These are phyloP conservation scores for Orius insidiosus DNA, from an alignment of 1,140 invertebrate genomes.

Conservation along the genomic window DNA sequence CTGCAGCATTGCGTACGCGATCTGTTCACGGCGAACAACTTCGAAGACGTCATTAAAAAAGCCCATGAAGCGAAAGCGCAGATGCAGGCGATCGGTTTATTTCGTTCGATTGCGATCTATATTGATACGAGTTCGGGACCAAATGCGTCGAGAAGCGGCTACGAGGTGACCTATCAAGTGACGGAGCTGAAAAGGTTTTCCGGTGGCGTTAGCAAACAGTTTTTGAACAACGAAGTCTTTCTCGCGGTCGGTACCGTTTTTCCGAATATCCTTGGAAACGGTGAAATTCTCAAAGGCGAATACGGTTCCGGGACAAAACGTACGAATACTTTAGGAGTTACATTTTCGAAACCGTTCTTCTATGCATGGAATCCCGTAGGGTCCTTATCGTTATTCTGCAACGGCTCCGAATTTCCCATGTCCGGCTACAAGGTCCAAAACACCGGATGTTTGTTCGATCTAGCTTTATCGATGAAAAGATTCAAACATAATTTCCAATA, in stretches of 20 bases:
- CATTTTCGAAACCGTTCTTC: slow-evolving; percentile 56
- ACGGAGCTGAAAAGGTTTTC: slow-evolving; percentile 51
- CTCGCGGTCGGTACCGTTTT: slow-evolving; percentile 46
- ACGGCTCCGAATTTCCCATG: slow-evolving; percentile 53
- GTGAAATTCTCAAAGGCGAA: slow-evolving; percentile 55
- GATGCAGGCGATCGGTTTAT: slow-evolving; percentile 62
- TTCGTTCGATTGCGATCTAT: slow-evolving; percentile 57
- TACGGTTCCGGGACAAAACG: slow-evolving; percentile 55
- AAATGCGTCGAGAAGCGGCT: slow-evolving; percentile 48
- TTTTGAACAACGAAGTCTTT: slow-evolving; percentile 74
- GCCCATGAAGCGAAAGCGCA: slow-evolving; percentile 38
- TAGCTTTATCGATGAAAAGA: slow-evolving; percentile 27
- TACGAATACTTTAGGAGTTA: slow-evolving; percentile 50
- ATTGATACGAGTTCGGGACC: slow-evolving; percentile 67
- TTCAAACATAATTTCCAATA: slow-evolving; percentile 64
- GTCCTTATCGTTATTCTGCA: slow-evolving; percentile 47
- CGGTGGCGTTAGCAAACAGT: slow-evolving; percentile 62
- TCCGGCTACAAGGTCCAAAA: slow-evolving; percentile 57
- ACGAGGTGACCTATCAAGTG: slow-evolving; percentile 73
- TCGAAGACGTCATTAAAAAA: slow-evolving; percentile 26
- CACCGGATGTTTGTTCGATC: slow-evolving; percentile 42
- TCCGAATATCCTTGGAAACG: slow-evolving; percentile 68
- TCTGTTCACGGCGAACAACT: slow-evolving; percentile 46
- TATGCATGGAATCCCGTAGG: slow-evolving; percentile 34
- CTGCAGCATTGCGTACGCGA: slow-evolving; percentile 50